Percentiles rank a stretch among this genome's conserved stretches.
phyloP scores from a whole-genome alignment of 2,888 invertebrate species.

The Macrosiphum euphorbiae region DNA sequence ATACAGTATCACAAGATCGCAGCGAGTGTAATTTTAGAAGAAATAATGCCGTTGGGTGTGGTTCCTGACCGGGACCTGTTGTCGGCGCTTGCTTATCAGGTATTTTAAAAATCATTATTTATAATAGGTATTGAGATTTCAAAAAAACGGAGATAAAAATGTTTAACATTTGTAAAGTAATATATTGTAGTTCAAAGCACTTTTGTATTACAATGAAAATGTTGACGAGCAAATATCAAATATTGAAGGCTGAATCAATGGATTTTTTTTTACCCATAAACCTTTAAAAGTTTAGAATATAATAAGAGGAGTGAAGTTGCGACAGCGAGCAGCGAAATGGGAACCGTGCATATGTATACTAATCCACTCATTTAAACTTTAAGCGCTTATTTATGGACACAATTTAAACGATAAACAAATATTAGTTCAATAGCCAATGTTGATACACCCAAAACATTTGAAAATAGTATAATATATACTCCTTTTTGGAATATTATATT shows the following conservation, averaged over 20 bases:
- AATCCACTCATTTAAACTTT: not conserved
- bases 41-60: conserved; percentile 88
- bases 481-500: not conserved
- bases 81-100: conserved; percentile 95
- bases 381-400: not conserved
- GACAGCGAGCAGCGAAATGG: not conserved
- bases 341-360: not conserved
- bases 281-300: not conserved
- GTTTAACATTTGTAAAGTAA: not conserved
- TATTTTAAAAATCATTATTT: conserved; percentile 70
- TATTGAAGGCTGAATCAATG: not conserved
- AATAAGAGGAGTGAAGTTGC: not conserved
- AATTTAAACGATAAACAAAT: not conserved
- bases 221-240: not conserved
- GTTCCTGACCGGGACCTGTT: conserved; percentile 93
- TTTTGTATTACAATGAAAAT: not conserved
- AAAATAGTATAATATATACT: not conserved
- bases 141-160: not conserved
- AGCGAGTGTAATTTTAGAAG: conserved; percentile 91
- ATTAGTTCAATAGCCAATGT: not conserved
- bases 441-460: not conserved
- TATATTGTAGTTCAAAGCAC: not conserved
- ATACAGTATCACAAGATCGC: conserved; percentile 96
- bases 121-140: not conserved
- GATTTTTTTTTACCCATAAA: not conserved